Base-by-base conservation (phyloP, 2,888 invertebrate genomes). In the Heliconius charithonia region DNA sequence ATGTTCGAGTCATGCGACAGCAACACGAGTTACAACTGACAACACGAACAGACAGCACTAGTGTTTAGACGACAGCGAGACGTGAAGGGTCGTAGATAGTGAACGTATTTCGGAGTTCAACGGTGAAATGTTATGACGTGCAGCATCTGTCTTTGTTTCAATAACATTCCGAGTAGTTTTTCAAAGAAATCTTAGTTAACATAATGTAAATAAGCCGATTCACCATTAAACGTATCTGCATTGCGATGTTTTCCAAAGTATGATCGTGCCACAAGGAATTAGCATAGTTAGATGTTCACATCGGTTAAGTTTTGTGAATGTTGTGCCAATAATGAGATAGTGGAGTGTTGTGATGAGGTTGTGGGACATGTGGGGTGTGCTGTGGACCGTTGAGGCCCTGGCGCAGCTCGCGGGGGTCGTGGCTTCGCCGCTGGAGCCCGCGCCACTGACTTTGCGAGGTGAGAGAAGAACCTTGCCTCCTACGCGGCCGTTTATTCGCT, bases 271-370 rank as follows among this genome's bases (percentile, higher is more conserved):
- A 94, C 92, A 89, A 93, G 90, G 90, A 93, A 87, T 91, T 92
- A 93, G 89, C 91, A 91, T 94, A 95, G 93, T 93, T 94, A 94
- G 92, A 91, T 91, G 88, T 93, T 91, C 90, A 88, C 92, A 91
- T 93, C 89, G 88, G 91, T 92, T 94, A 93, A 91, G 93, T 93
- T 93, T 89, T 91, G 95, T 93, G 91, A 93, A 93, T 94, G 91
- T 93, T 92, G 94, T 95, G 94, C 93, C 93, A 94, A 95, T 93
- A 90, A 95, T 95, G 95, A 95, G 95, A 94, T 95, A 95, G 95
- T 95, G 94, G 87, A 90, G 93, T 94, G 94, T 89, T 93, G 95
- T 95, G 95, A 94, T 94, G 94, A 93, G 94, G 93, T 91, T 93
- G 91, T 93, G 95, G 94, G 93, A 94, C 92, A 91, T 95, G 93